A percentile compares a stretch with the other conserved stretches of the same genome.
Conservation (phyloP, 2,797 vertebrate species). For the Acanthurus tractus region DNA sequence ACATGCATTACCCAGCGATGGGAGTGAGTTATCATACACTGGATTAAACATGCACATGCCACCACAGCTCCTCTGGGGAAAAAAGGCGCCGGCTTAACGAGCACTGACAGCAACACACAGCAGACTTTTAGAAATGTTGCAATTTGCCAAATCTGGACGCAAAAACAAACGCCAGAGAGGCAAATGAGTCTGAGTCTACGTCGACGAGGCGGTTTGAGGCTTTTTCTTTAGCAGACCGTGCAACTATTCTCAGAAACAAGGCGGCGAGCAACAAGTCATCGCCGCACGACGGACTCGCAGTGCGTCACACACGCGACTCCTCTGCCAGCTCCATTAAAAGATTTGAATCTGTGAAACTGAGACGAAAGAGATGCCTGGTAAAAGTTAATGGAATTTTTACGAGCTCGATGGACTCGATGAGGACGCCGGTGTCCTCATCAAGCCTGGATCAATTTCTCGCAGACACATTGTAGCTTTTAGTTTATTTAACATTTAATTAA, state of each 20-base stretch:
- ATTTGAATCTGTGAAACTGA: constrained; percentile 74
- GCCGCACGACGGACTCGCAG: constrained; percentile 29
- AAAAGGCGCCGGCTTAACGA: background rate
- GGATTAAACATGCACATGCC: constrained; percentile 29
- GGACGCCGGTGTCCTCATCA: constrained; percentile 62
- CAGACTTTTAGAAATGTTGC: constrained; percentile 10
- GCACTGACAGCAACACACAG: background rate
- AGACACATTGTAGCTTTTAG: constrained; percentile 62
- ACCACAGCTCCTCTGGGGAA: background rate
- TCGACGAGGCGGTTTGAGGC: constrained; percentile 26
- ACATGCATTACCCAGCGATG: constrained; percentile 42
- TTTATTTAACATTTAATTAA: constrained; percentile 72
- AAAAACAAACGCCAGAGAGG: constrained; percentile 12
- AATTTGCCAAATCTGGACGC: constrained; percentile 4
- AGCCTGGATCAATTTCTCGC: constrained; percentile 66
- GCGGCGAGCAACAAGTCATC: constrained; percentile 64
- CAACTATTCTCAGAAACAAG: constrained; percentile 33
- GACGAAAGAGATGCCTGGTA: constrained; percentile 62
- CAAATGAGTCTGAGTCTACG: constrained; percentile 21
- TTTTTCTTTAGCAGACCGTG: constrained; percentile 19
- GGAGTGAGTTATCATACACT: constrained; percentile 35
- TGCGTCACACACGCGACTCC: constrained; percentile 29
- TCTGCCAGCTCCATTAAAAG: constrained; percentile 77
- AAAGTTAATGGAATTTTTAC: constrained; percentile 79
- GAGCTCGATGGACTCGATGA: constrained; percentile 67